Evolutionary conservation across 2,797 vertebrate genomes (phyloP), one percentile per base, ranked within the genome.

Genomic region (Xenentodon cancila): DNA sequence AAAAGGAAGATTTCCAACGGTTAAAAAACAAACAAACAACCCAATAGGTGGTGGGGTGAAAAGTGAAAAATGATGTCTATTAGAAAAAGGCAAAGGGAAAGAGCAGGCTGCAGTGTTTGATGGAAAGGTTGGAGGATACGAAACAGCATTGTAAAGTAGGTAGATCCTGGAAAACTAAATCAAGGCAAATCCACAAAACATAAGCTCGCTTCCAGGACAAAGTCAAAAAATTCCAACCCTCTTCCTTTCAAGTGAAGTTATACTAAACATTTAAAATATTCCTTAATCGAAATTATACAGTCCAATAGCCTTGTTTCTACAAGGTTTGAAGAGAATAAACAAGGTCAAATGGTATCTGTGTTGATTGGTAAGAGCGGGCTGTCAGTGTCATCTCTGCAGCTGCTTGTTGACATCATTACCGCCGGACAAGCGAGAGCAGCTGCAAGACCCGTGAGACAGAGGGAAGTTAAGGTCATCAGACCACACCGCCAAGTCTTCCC

Each of bases 321-420:
- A 25, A 40, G 37, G 34, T 54, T 19, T 49, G n/a, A 45, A 43
- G 13, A n/a, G 18, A 55, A 56, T 22, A 44, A 19, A 52, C 5
- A 19, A 30, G 4, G 5, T 16, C n/a, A 43, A 47, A 19, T 3
- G 17, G 73, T 43, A 53, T 80, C 50, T 77, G 2, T 17, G 48
- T 62, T 32, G 53, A 42, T 40, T n/a, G 2, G 19, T 27, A 54
- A 55, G 57, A 25, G 43, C 56, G 56, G 57, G 56, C 60, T 58
- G 75, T 68, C 50, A 45, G 68, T 79, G 77, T 82, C 73, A 81
- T 82, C 80, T 55, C 75, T 68, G 78, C 89, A 91, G 87, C 88
- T 91, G 89, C 81, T 81, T 80, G 69, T 59, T 88, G 85, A 91
- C 81, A 87, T 90, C 85, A 89, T 81, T 64, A 74, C 58, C 64